Evolutionary conservation across 2,888 invertebrate species (phyloP).

Genomic region (Rotaria socialis): DNA sequence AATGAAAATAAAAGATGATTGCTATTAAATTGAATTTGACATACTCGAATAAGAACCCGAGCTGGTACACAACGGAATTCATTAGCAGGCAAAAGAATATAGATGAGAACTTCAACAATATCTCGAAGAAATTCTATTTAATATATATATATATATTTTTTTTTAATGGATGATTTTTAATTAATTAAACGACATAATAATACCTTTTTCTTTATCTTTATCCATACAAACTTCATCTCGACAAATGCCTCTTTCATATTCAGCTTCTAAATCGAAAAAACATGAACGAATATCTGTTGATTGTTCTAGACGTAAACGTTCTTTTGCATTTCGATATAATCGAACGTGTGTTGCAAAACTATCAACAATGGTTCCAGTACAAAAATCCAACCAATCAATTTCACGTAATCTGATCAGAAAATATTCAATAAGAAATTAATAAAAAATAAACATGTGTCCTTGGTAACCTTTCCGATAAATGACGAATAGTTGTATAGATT

Average conservation of each 20-base stretch:
- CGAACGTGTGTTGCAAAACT: slow-evolving; percentile 83
- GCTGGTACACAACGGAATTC: slow-evolving; percentile 27
- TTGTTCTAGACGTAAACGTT: slow-evolving; percentile 57
- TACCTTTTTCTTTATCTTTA: slow-evolving; percentile 63
- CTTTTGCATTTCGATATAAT: slow-evolving; percentile 73
- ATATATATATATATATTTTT: neutral
- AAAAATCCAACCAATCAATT: slow-evolving; percentile 81
- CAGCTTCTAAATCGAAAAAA: slow-evolving; percentile 82
- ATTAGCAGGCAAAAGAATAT: slow-evolving; percentile 41
- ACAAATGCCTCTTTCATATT: slow-evolving; percentile 76
- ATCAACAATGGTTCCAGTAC: slow-evolving; percentile 80
- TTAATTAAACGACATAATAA: neutral
- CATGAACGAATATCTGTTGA: slow-evolving; percentile 58
- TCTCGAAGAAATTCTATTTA: slow-evolving; percentile 19
- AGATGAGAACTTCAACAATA: slow-evolving; percentile 42
- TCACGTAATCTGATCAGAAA: slow-evolving; percentile 66
- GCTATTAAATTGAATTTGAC: slow-evolving; percentile 30
- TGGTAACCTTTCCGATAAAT: slow-evolving; percentile 40
- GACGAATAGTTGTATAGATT: slow-evolving; percentile 56
- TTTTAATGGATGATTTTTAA: neutral
- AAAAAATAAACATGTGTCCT: no score
- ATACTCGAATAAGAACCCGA: neutral
- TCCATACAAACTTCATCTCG: slow-evolving; percentile 75
- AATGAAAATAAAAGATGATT: neutral
- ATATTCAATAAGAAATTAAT: neutral